Conservation (phyloP, 1,140 invertebrate genomes). For the Drosophila ambigua region DNA sequence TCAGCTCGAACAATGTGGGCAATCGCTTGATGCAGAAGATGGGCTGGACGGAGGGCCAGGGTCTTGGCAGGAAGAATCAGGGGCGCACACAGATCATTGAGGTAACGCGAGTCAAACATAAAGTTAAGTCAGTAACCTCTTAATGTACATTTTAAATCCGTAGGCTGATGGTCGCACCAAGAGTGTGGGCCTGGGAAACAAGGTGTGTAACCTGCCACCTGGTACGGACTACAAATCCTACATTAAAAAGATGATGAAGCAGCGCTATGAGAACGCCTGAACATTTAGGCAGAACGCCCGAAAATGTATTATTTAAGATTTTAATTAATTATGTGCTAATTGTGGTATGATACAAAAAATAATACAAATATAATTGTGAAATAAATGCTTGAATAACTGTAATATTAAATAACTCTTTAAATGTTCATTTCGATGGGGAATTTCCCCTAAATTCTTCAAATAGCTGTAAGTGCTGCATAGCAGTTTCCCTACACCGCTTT, state of each 20-base stretch:
- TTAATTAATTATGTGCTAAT: no score
- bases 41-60: constrained; percentile 99
- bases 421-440: no score
- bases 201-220: constrained; percentile 87
- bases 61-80: constrained; percentile 96
- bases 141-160: not conserved
- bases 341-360: no score
- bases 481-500: not conserved
- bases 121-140: no score
- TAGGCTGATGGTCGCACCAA: constrained; percentile 84
- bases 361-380: no score
- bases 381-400: no score
- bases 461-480: not conserved
- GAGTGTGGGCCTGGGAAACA: constrained; percentile 90
- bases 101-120: constrained; percentile 82
- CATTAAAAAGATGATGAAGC: constrained; percentile 95
- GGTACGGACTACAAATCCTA: constrained; percentile 94
- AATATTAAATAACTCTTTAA: no score
- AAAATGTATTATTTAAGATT: no score
- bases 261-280: constrained; percentile 88
- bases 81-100: constrained; percentile 96
- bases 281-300: not conserved
- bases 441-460: not conserved
- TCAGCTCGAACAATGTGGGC: constrained; percentile 95
- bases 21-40: constrained; percentile 98